Conservation (phyloP, 2,888 invertebrate species). For the Lysandra bellargus region DNA sequence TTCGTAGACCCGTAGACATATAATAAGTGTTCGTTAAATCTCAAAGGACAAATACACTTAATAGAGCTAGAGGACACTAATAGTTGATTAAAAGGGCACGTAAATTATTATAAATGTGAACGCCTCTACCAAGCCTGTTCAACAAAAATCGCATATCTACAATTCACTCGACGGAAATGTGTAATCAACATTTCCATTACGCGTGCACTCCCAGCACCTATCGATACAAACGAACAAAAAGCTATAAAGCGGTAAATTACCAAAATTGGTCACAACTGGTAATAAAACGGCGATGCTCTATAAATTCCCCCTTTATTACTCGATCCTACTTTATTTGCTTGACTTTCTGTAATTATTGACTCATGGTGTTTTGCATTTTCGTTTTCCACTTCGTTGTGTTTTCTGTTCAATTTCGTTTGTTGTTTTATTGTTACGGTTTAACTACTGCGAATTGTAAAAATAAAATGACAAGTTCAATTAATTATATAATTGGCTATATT, state of each 20-base stretch:
- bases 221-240: slow-evolving; percentile 44
- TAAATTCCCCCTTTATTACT: slow-evolving; percentile 58
- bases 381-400: slow-evolving; percentile 1
- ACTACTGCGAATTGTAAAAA: not conserved
- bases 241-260: slow-evolving; percentile 54
- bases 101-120: not conserved
- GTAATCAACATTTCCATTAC: slow-evolving; percentile 18
- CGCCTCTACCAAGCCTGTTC: not conserved
- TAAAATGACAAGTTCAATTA: not conserved
- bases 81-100: not conserved
- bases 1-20: too few relatives aligned
- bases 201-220: slow-evolving; percentile 15
- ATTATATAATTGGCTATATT: too few relatives aligned
- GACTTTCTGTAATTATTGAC: slow-evolving; percentile 67
- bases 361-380: slow-evolving; percentile 23
- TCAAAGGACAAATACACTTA: too few relatives aligned
- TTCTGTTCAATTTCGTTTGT: not conserved
- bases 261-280: slow-evolving; percentile 64
- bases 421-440: not conserved
- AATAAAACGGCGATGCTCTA: slow-evolving; percentile 55
- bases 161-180: slow-evolving; percentile 10
- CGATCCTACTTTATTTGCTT: slow-evolving; percentile 55
- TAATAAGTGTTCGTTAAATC: too few relatives aligned
- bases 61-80: too few relatives aligned
- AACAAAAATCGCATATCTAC: slow-evolving; percentile 5